Evolutionary conservation across 2,797 vertebrate species (phyloP), one percentile per base, ranked within the genome.

Genomic region (Gymnodraco acuticeps): DNA sequence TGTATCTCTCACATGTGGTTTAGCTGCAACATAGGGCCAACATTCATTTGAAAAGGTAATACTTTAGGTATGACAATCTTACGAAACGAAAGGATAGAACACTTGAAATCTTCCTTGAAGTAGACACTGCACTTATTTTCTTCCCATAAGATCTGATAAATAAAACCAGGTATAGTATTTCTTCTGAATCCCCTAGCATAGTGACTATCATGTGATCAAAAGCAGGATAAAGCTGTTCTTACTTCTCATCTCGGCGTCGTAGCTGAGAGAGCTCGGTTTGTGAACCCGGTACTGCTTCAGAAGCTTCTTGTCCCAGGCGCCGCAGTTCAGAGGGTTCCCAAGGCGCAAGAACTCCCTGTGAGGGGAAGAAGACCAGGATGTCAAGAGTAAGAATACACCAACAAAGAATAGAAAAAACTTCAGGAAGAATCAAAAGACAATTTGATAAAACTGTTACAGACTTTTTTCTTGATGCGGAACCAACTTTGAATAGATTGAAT

Each of bases 301-400:
- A 0, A 98, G 93, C 87, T 97, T 98, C 94, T 97, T 99, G 92
- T 99, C 98, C 98, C 98, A 99, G 70, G 98, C 98, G 2, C 98
- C 98, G 0, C 98, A 99, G 92, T 99, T 99, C 93, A 99, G 93
- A 86, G 98, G 98, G 90, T 97, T 98, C 68, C 96, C 98, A 61
- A 99, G 94, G 51, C 98, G 97, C 46, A 99, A 90, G 89, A 99
- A 99, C 89, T 99, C 98, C 94, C 98, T 99, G 88, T 38, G 4
- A 92, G 52, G 83, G 1, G 54, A 48, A 70, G 43, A 68, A 42
- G 7, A 73, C 1, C 51, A 43, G 3, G 10, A 82, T 17, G 51
- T 67, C 4, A 43, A 1, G 14, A 9, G 13, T 13, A 45, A 23
- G 17, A 42, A 60, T 13, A 61, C 4, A 51, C 3, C 38, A 43